phyloP scores from a whole-genome alignment of 2,888 invertebrate genomes.

The Homarus gammarus region DNA sequence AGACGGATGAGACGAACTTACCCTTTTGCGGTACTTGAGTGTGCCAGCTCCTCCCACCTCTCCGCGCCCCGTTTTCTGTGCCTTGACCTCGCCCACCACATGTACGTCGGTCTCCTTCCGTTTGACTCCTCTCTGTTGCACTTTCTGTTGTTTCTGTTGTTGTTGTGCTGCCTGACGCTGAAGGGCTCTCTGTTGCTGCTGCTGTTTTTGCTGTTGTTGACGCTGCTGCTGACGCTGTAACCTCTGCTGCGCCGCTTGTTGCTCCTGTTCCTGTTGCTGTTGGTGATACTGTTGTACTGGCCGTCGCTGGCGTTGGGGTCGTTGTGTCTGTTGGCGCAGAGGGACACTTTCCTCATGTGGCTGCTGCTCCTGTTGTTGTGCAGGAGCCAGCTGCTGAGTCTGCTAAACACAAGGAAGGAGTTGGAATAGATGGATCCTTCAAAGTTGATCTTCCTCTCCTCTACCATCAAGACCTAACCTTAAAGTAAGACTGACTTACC shows the following conservation, averaged over 20 bases:
- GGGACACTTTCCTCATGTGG: background rate
- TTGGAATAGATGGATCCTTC: too few species aligned
- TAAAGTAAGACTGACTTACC: too few species aligned
- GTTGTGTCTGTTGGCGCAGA: conserved; percentile 31
- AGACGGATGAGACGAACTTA: background rate
- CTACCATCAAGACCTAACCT: too few species aligned
- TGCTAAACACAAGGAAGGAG: background rate
- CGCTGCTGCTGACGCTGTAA: conserved; percentile 55
- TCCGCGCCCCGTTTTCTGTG: conserved; percentile 61
- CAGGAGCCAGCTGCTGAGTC: background rate
- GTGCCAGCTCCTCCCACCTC: conserved; percentile 69
- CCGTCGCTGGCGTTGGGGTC: conserved; percentile 60
- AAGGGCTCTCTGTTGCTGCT: conserved; percentile 47
- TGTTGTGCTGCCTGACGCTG: conserved; percentile 42
- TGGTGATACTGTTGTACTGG: conserved; percentile 64
- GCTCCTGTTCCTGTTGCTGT: conserved; percentile 60
- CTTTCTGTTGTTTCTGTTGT: conserved; percentile 42
- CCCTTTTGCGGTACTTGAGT: conserved; percentile 59
- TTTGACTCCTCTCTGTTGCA: conserved; percentile 56
- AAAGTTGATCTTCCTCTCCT: too few species aligned
- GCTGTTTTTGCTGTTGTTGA: conserved; percentile 54
- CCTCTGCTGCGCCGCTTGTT: conserved; percentile 52
- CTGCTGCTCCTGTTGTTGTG: background rate
- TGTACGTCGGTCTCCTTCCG: conserved; percentile 56
- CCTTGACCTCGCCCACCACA: conserved; percentile 42